These are phyloP conservation scores for Ceratoteleas bidentatus DNA, from an alignment of 1,140 invertebrate species.

Conservation along the genomic window DNA sequence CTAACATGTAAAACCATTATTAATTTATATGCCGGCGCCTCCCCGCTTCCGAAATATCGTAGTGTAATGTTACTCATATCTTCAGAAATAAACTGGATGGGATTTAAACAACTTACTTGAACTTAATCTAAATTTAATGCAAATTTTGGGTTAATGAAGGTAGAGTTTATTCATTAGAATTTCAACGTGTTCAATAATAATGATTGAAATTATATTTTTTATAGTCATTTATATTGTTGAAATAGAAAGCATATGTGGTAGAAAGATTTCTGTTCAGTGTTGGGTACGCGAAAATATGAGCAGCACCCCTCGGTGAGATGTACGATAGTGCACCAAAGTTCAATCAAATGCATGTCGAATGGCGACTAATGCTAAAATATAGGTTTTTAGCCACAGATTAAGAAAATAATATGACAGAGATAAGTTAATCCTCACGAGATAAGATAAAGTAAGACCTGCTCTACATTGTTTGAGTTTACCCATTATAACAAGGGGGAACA, in stretches of 20 bases:
- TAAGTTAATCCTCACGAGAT: slow-evolving; percentile 80
- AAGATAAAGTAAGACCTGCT: slow-evolving; percentile 74
- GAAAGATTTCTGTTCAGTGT: neutral
- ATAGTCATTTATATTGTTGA: neutral
- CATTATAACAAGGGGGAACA: slow-evolving; percentile 67
- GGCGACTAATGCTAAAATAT: slow-evolving; percentile 80
- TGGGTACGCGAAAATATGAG: neutral
- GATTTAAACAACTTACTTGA: no score
- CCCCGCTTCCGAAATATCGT: no score
- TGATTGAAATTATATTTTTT: no score
- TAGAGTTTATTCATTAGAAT: no score
- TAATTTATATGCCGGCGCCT: no score
- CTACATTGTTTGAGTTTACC: slow-evolving; percentile 67
- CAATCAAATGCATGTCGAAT: slow-evolving; percentile 57
- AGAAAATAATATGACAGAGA: slow-evolving; percentile 81
- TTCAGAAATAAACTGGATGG: no score
- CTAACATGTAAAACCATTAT: no score
- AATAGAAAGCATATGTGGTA: neutral
- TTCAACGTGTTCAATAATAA: no score
- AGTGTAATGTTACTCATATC: no score
- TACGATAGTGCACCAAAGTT: slow-evolving; percentile 59
- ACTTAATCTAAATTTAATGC: no score
- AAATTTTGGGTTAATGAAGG: no score
- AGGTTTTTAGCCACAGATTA: slow-evolving; percentile 81
- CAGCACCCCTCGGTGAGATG: slow-evolving; percentile 12